phyloP scores from a whole-genome alignment of 2,113 vertebrate genomes.

The Riparia riparia region DNA sequence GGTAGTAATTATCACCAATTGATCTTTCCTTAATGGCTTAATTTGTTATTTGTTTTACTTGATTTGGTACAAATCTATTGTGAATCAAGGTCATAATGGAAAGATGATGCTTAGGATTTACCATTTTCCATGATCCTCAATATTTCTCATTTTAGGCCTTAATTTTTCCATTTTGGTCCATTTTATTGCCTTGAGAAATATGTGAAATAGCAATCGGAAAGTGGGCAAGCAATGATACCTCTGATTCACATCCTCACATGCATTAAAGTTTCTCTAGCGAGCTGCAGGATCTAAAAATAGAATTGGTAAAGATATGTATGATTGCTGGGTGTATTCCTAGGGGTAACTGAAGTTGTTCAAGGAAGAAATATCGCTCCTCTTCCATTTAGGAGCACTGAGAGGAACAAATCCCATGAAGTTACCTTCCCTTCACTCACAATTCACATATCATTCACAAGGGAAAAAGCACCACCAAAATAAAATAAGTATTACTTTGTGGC shows the following conservation, averaged over 20 bases:
- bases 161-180: background rate
- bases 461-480: background rate
- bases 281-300: constrained; percentile 15
- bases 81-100: background rate
- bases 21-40: background rate
- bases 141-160: background rate
- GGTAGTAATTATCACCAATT: background rate
- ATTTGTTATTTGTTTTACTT: background rate
- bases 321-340: constrained; percentile 45
- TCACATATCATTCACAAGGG: background rate
- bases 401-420: background rate
- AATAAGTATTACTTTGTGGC: background rate
- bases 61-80: background rate
- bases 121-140: background rate
- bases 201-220: background rate
- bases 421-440: constrained; percentile 52
- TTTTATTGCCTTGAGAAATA: constrained; percentile 1
- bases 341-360: constrained; percentile 24
- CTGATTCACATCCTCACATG: background rate
- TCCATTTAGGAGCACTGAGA: background rate
- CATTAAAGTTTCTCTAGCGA: background rate
- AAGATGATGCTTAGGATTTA: background rate
- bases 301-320: background rate
- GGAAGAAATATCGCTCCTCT: background rate
- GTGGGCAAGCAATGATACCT: background rate